Evolutionary conservation across 2,888 invertebrate genomes (phyloP), one percentile per base, ranked within the genome.

Genomic region (Auanema sp.): DNA sequence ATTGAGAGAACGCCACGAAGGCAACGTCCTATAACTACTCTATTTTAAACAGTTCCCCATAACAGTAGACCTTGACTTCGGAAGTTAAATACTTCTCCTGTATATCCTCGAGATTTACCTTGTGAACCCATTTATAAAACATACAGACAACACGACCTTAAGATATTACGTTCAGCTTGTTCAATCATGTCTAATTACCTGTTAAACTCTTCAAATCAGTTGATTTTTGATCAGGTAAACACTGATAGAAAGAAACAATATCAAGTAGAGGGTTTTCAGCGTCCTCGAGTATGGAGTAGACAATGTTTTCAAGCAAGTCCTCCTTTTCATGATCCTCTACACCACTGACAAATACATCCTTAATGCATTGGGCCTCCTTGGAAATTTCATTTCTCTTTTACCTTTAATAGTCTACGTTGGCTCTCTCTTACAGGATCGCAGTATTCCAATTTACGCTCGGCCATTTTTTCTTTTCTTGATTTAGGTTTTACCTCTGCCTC

Each of bases 311-410:
- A 18, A 62, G 1, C n/a, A 57, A 51, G 24, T 50, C 49, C 21
- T 62, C 41, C 49, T 62, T 62, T 24, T 41, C 18, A 16, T 11
- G 6, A 18, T 44, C 57, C 41, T 62, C 56, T 25, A 57, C 50
- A 14, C 21, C n/a, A 24, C 57, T 44, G 11, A 62, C 24, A 25
- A 41, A 62, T 21, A 62, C 56, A n/a, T 62, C 62, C 62, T 62
- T n/a, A 50, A 61, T 55, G n/a, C 8, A 33, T 3, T 33, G 3
- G 8, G 8, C 33, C 33, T 33, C 8, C 8, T 8, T 33, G 8
- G 8, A 8, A 33, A 33, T 8, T 33, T 33, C 5, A n/a, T 16
- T 2, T 50, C 12, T 12, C 1, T n/a, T 11, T 12, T 16, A 50
- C 24, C 50, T 12, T 12, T 1, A 23, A 3, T 21, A 24, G 12